Percentiles rank a stretch among this genome's conserved stretches.
Conservation (phyloP, 2,888 invertebrate species). For the Stomorhina lunata region DNA sequence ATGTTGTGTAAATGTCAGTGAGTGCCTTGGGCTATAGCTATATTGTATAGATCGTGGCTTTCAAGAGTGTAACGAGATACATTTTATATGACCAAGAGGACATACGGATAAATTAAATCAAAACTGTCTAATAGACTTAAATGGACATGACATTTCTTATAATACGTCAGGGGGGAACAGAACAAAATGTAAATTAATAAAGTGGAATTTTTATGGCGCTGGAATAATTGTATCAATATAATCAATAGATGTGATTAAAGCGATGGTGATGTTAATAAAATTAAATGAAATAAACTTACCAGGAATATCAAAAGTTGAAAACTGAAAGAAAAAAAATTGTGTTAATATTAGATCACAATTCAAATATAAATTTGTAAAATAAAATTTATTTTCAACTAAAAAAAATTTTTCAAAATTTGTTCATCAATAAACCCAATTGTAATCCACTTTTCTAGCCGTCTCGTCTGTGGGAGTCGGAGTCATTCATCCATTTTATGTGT, state of each 20-base stretch:
- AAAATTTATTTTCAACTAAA: not conserved
- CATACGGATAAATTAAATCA: conserved; percentile 44
- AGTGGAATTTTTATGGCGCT: no score
- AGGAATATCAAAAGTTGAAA: no score
- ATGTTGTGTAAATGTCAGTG: conserved; percentile 54
- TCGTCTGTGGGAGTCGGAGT: conserved; percentile 17
- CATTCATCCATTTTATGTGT: not conserved
- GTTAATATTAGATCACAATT: not conserved
- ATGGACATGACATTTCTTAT: conserved; percentile 17
- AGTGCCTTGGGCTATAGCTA: no score
- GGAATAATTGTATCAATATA: no score
- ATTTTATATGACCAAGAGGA: conserved; percentile 12
- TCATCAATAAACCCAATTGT: not conserved
- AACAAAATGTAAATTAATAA: conserved; percentile 11
- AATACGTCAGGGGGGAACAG: not conserved
- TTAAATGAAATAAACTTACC: not conserved
- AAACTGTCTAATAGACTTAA: conserved; percentile 41
- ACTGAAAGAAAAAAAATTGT: no score
- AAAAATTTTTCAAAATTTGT: not conserved
- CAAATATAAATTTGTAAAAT: not conserved
- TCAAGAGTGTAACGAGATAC: not conserved
- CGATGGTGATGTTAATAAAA: no score
- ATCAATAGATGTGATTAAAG: no score
- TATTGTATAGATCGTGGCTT: not conserved
- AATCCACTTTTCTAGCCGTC: not conserved